Percentiles rank a stretch among this genome's conserved stretches.
Conservation (phyloP, 2,888 invertebrate species). For the Cheilosia scutellata region DNA sequence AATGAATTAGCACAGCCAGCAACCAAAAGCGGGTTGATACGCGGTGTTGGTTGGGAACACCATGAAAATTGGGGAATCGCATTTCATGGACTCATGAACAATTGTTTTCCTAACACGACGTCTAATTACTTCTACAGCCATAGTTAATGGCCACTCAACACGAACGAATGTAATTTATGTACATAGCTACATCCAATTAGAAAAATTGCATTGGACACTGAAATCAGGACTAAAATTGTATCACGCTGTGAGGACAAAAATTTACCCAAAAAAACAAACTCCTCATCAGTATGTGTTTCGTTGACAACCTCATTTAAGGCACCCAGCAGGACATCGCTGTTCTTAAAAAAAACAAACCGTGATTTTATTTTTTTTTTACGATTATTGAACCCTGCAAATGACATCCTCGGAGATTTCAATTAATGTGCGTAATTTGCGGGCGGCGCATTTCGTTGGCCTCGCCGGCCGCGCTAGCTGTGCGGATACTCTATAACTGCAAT, state of each 20-base stretch:
- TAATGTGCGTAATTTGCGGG: conserved; percentile 74
- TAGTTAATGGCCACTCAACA: conserved; percentile 58
- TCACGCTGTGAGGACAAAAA: neutral
- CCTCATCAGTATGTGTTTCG: conserved; percentile 13
- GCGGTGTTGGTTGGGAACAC: neutral
- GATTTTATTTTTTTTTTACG: conserved; percentile 68
- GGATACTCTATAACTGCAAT: conserved; percentile 38
- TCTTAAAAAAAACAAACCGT: conserved; percentile 39
- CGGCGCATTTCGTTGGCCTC: conserved; percentile 37
- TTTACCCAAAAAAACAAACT: conserved; percentile 1
- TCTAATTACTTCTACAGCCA: conserved; percentile 55
- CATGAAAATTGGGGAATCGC: conserved; percentile 64
- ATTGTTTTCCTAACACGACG: conserved; percentile 69
- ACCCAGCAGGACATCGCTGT: conserved; percentile 59
- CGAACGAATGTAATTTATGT: conserved; percentile 55
- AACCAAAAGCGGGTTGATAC: neutral
- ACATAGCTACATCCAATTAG: neutral
- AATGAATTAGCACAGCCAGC: conserved; percentile 57
- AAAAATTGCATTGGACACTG: conserved; percentile 57
- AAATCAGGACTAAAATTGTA: conserved; percentile 1
- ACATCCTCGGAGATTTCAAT: conserved; percentile 70
- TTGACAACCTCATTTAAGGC: conserved; percentile 61
- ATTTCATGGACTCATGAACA: conserved; percentile 71
- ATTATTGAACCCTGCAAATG: conserved; percentile 70
- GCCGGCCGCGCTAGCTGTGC: neutral